Conservation (phyloP, 2,113 vertebrate genomes). For the Sceloporus tristichus region DNA sequence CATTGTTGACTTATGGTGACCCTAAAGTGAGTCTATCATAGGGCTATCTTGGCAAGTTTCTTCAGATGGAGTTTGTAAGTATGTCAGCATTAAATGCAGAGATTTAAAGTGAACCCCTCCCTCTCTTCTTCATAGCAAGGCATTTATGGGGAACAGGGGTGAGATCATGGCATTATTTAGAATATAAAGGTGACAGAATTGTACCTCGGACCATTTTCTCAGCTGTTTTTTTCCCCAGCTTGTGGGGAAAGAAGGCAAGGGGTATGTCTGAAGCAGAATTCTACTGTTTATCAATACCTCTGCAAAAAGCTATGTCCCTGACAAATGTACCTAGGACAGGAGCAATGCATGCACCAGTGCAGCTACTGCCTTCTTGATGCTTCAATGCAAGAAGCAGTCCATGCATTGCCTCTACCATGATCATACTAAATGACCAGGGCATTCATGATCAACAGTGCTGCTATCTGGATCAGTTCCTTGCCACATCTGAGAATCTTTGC, state of each 20-base stretch:
- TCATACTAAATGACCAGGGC: background rate
- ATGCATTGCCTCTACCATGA: background rate
- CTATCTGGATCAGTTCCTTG: background rate
- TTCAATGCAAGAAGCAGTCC: background rate
- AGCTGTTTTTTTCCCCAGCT: background rate
- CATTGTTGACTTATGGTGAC: no score
- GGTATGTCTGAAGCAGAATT: background rate
- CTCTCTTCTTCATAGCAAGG: background rate
- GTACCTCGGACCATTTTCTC: background rate
- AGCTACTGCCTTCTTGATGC: background rate
- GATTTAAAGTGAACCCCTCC: no score
- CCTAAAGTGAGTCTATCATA: no score
- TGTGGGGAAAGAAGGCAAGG: background rate
- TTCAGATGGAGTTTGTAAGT: no score
- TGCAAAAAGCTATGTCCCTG: no score
- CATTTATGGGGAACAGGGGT: background rate
- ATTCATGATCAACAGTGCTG: no score
- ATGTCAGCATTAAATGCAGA: no score
- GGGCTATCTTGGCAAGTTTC: no score
- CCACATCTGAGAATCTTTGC: no score
- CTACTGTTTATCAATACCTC: background rate
- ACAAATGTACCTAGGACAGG: background rate
- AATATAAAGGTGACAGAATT: background rate
- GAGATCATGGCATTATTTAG: no score
- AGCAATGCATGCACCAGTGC: background rate